Base-by-base conservation (phyloP, 2,888 invertebrate species). In the Idaea aversata region DNA sequence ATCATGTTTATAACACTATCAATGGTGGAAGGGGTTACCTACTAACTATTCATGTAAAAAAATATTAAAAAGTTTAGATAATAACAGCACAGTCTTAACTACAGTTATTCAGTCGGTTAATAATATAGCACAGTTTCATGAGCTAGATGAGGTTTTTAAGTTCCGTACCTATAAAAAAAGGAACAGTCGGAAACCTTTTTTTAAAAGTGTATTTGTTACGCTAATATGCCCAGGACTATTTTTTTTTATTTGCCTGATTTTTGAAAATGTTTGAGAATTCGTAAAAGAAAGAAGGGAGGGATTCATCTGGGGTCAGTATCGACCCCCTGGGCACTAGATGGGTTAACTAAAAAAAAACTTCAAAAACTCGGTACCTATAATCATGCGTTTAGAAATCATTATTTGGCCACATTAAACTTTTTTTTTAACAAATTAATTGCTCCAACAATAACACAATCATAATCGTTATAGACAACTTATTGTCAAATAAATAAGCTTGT, bases 391-490 rank as follows among this genome's bases (percentile, higher is more conserved):
- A n/a, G 25, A 63, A 36, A 62, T 57, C 16, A 61, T 63, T 62
- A 65, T 58, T 36, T 59, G n/a, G 47, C 61, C 60, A 13, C n/a
- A 57, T 61, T 15, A 5, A 2, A 57, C 15, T n/a, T n/a, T n/a
- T n/a, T n/a, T n/a, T n/a, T n/a, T n/a, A n/a, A n/a, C n/a, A n/a
- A n/a, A n/a, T n/a, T 5, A 5, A 59, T 25, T 15, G 13, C 6
- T 10, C 47, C 47, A 47, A 1, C 59, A 13, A 25, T 7, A 59
- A 3, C 7, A 34, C 59, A 25, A 34, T 59, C 13, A 3, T 13
- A 6, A 59, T 67, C 70, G 64, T 68, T 70, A 68, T 65, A 57
- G 59, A 65, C 61, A 65, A 59, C 68, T 74, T 74, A 74, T 69
- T 67, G 59, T 38, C 5, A 16, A 62, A 36, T 35, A 34, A 68